Percentiles rank a stretch among this genome's conserved stretches.
These are phyloP conservation scores for Gymnobelideus leadbeateri DNA, from an alignment of 2,113 vertebrate genomes.

Conservation along the genomic window DNA sequence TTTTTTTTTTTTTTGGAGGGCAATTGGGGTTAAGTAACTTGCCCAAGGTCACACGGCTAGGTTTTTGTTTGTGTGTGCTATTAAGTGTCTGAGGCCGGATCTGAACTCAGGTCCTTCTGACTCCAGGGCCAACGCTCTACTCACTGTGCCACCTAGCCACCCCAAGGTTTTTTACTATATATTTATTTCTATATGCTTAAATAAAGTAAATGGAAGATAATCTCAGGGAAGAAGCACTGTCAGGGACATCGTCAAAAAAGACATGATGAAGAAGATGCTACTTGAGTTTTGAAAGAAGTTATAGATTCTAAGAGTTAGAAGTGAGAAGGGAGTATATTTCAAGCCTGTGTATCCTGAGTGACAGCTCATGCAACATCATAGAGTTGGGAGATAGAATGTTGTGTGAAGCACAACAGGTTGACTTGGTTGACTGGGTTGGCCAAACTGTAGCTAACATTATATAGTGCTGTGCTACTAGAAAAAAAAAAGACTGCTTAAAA, in stretches of 20 bases:
- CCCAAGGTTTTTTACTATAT: too few relatives aligned
- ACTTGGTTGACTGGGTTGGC: neutral
- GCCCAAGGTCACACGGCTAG: too few relatives aligned
- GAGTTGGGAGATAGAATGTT: neutral
- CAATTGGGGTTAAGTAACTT: too few relatives aligned
- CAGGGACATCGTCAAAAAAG: neutral
- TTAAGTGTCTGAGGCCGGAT: too few relatives aligned
- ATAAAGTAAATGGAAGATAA: neutral
- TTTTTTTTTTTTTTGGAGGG: too few relatives aligned
- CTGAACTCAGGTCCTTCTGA: too few relatives aligned
- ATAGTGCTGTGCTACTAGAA: neutral
- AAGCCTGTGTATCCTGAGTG: neutral
- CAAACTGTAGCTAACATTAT: neutral
- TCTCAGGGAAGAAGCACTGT: neutral
- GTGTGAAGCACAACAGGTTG: neutral
- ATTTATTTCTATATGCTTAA: neutral
- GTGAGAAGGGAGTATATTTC: neutral
- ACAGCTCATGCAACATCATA: neutral
- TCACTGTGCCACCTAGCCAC: too few relatives aligned
- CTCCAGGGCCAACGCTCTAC: too few relatives aligned
- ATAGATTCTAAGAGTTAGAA: neutral
- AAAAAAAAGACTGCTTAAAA: neutral
- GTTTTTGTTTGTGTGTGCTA: too few relatives aligned
- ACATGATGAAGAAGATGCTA: neutral
- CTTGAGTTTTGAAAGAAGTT: neutral